A percentile compares a stretch with the other conserved stretches of the same genome.
These are phyloP conservation scores for Diadophis punctatus DNA, from an alignment of 2,113 vertebrate genomes.

Conservation along the genomic window DNA sequence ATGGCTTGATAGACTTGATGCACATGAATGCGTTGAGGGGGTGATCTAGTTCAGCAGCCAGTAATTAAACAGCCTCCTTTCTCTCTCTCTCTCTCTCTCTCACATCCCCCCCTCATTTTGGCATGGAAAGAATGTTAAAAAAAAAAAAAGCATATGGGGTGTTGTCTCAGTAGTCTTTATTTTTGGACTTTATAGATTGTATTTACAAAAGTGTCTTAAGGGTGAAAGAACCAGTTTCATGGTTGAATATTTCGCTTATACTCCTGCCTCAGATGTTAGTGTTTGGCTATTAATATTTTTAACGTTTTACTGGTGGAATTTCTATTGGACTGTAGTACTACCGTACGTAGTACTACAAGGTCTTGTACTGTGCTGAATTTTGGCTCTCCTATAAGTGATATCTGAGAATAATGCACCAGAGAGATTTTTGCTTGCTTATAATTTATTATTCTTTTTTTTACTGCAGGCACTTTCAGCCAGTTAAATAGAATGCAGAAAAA, in stretches of 20 bases:
- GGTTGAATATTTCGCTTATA: constrained; percentile 18
- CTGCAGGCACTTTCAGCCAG: constrained; percentile 21
- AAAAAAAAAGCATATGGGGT: constrained; percentile 41
- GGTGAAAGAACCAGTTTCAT: not conserved
- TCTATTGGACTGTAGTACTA: not conserved
- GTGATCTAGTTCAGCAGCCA: constrained; percentile 74
- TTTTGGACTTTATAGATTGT: constrained; percentile 32
- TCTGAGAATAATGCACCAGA: constrained; percentile 35
- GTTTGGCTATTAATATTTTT: constrained; percentile 16
- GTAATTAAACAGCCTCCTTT: constrained; percentile 68
- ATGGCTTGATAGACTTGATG: constrained; percentile 82
- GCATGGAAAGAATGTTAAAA: constrained; percentile 26
- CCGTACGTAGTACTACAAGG: not conserved
- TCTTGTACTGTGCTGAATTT: not conserved
- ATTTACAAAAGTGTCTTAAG: constrained; percentile 27
- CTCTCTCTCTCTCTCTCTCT: not conserved
- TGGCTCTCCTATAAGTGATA: constrained; percentile 2
- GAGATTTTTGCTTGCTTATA: constrained; percentile 42
- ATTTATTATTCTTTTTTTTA: constrained; percentile 21
- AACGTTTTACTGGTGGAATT: constrained; percentile 32
- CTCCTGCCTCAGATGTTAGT: not conserved
- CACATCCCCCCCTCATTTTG: not conserved
- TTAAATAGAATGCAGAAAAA: constrained; percentile 42
- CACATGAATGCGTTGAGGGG: constrained; percentile 79
- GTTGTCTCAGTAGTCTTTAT: constrained; percentile 40